Evolutionary conservation across 2,888 invertebrate species (phyloP).

Genomic region (Drosophila diplacantha): DNA sequence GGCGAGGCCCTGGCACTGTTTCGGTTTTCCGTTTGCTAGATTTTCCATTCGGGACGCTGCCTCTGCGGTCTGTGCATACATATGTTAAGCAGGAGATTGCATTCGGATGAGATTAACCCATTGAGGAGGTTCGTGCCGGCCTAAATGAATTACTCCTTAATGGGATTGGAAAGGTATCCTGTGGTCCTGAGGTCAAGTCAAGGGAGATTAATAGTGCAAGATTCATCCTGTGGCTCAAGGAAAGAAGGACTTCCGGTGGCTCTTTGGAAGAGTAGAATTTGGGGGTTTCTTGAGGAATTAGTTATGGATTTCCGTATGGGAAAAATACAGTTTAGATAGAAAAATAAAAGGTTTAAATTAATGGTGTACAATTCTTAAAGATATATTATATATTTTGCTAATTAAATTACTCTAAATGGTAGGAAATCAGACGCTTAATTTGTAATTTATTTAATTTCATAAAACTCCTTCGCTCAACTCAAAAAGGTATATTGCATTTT

Average conservation of each 20-base stretch:
- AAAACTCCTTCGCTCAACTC: neutral
- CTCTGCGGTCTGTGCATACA: slow-evolving; percentile 43
- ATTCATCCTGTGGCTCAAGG: neutral
- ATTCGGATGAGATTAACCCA: slow-evolving; percentile 39
- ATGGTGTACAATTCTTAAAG: neutral
- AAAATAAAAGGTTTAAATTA: neutral
- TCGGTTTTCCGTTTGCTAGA: slow-evolving; percentile 4
- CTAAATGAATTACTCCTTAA: slow-evolving; percentile 30
- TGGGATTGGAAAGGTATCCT: slow-evolving; percentile 35
- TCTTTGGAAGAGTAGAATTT: neutral
- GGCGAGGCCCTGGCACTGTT: slow-evolving; percentile 27
- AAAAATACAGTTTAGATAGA: neutral
- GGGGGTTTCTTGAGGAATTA: neutral
- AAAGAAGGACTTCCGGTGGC: slow-evolving; percentile 23
- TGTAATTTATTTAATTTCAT: neutral
- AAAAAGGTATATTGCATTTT: neutral
- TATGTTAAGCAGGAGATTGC: slow-evolving; percentile 37
- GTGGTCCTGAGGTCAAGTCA: slow-evolving; percentile 30
- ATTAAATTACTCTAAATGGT: neutral
- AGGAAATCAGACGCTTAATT: no score
- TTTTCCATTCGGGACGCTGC: slow-evolving; percentile 9
- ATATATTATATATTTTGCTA: neutral
- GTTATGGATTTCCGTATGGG: no score
- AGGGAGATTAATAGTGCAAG: slow-evolving; percentile 18
- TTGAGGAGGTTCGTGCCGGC: slow-evolving; percentile 19